Evolutionary conservation across 2,888 invertebrate genomes (phyloP).

Genomic region (Patella ulyssiponensis): DNA sequence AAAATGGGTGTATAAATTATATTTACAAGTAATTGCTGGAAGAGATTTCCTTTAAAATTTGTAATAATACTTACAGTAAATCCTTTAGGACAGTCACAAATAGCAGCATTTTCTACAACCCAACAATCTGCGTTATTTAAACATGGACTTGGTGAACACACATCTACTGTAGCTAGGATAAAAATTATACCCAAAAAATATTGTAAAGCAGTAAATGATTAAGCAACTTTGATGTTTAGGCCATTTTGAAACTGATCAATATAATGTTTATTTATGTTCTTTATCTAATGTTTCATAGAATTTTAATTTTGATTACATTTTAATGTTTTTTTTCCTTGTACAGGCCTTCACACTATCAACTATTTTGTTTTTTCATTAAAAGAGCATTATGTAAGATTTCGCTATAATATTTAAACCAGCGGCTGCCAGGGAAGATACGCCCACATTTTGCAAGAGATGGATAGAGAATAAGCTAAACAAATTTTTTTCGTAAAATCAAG

Average conservation of each 20-base stretch:
- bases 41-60: neutral
- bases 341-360: no score
- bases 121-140: constrained; percentile 33
- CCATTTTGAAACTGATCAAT: neutral
- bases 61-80: constrained; percentile 26
- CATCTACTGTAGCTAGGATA: constrained; percentile 20
- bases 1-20: neutral
- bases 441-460: no score
- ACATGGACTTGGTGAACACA: constrained; percentile 36
- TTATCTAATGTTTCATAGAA: no score
- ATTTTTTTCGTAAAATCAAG: no score
- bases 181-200: neutral
- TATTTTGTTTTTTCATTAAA: no score
- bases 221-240: neutral
- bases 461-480: no score
- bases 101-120: constrained; percentile 23
- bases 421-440: no score
- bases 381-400: no score
- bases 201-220: no score
- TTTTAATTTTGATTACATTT: no score
- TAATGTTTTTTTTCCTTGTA: no score
- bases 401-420: no score
- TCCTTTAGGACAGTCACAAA: constrained; percentile 35
- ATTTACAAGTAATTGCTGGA: neutral
- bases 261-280: neutral